Conservation (phyloP, 1,140 invertebrate genomes). For the Pantala flavescens region DNA sequence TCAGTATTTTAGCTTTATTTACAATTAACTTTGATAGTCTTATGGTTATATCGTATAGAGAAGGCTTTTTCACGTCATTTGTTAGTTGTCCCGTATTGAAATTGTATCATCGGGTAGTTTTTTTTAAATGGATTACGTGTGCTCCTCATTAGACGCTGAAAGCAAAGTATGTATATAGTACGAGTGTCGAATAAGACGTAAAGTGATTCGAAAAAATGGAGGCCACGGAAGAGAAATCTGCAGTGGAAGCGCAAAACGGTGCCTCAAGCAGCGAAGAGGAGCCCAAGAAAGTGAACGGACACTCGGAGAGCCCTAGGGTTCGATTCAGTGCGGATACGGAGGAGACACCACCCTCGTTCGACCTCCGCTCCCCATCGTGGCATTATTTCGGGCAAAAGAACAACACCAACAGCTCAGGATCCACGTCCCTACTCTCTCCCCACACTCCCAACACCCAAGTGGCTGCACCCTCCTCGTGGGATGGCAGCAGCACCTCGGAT, state of each 20-base stretch:
- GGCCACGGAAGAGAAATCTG: too few species aligned
- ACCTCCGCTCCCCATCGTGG: background rate
- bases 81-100: too few species aligned
- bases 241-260: background rate
- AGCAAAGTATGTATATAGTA: too few species aligned
- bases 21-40: too few species aligned
- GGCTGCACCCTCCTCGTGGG: background rate
- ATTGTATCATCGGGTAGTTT: too few species aligned
- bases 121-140: too few species aligned
- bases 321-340: background rate
- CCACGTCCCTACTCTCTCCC: background rate
- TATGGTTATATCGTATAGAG: too few species aligned
- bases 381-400: background rate
- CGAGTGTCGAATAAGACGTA: too few species aligned
- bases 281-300: background rate
- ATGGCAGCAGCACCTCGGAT: background rate
- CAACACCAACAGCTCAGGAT: background rate
- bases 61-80: too few species aligned
- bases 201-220: too few species aligned
- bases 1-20: too few species aligned
- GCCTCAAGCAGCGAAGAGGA: background rate
- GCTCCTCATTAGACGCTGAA: too few species aligned
- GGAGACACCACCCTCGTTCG: background rate
- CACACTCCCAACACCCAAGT: background rate
- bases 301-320: background rate